These are phyloP conservation scores for Aporophyla lueneburgensis DNA, from an alignment of 2,888 invertebrate genomes.

Conservation along the genomic window DNA sequence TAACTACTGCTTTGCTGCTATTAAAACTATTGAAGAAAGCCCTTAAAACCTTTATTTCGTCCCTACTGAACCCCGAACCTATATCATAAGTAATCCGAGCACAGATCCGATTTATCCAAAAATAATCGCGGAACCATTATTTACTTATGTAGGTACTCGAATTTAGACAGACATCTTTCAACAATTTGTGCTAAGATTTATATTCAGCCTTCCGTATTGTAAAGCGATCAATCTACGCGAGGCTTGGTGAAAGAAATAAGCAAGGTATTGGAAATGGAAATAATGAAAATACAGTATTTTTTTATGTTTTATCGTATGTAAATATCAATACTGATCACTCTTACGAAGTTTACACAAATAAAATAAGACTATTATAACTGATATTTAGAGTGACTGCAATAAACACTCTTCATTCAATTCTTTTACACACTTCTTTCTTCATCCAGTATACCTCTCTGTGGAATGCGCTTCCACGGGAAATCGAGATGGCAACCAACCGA, in stretches of 20 bases:
- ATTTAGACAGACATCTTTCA: constrained; percentile 24
- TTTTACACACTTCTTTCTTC: too few relatives aligned
- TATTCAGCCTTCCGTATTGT: constrained; percentile 3
- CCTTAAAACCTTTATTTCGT: background rate
- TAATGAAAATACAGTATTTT: too few relatives aligned
- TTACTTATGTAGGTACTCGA: background rate
- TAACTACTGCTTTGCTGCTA: background rate
- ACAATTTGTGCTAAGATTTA: background rate
- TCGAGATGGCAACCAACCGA: too few relatives aligned
- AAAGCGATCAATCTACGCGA: constrained; percentile 2
- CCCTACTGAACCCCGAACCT: background rate
- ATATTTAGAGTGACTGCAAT: too few relatives aligned
- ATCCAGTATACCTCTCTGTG: too few relatives aligned
- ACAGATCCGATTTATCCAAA: constrained; percentile 3
- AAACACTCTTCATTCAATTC: too few relatives aligned
- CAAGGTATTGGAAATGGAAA: background rate
- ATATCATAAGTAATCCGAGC: background rate
- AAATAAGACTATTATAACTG: too few relatives aligned
- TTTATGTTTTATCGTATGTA: too few relatives aligned
- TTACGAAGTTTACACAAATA: too few relatives aligned
- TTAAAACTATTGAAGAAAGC: background rate
- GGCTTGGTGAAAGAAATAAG: constrained; percentile 8
- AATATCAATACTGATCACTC: too few relatives aligned
- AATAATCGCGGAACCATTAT: background rate
- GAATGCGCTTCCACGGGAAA: too few relatives aligned